phyloP scores from a whole-genome alignment of 1,140 invertebrate species.

The Tetraneura akinire region DNA sequence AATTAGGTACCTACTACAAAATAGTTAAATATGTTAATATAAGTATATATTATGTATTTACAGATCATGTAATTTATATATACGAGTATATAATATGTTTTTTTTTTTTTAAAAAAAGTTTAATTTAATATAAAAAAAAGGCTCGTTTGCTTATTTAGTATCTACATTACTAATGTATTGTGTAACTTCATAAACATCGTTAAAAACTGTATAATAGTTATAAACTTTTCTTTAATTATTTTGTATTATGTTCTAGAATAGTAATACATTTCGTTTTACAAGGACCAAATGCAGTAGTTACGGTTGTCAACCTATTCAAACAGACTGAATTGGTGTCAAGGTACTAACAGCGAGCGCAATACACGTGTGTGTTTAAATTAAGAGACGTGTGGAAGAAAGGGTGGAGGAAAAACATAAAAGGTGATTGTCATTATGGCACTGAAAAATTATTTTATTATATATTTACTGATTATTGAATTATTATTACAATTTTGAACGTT shows the following conservation, averaged over 20 bases:
- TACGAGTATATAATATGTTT: too few relatives aligned
- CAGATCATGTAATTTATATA: too few relatives aligned
- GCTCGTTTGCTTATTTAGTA: too few relatives aligned
- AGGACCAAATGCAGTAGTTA: constrained; percentile 25
- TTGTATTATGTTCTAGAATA: constrained; percentile 7
- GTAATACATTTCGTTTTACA: constrained; percentile 16
- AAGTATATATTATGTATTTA: too few relatives aligned
- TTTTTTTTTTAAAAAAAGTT: too few relatives aligned
- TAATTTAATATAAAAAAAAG: too few relatives aligned
- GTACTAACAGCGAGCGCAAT: constrained; percentile 12
- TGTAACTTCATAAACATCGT: too few relatives aligned
- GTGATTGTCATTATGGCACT: constrained; percentile 25
- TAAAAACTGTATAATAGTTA: too few relatives aligned
- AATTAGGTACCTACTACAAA: too few relatives aligned
- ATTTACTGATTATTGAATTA: constrained; percentile 45
- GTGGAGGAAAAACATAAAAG: constrained; percentile 36
- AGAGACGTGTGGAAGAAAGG: background rate
- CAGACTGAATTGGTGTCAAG: constrained; percentile 38
- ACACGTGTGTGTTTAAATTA: constrained; percentile 15
- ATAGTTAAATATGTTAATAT: too few relatives aligned
- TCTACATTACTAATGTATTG: too few relatives aligned
- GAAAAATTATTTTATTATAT: constrained; percentile 32
- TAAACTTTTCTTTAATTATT: too few relatives aligned
- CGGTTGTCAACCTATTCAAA: constrained; percentile 44
- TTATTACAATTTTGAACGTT: constrained; percentile 6